A percentile compares a stretch with the other conserved stretches of the same genome.
Conservation (phyloP, 2,797 vertebrate genomes). For the Microcaecilia unicolor region DNA sequence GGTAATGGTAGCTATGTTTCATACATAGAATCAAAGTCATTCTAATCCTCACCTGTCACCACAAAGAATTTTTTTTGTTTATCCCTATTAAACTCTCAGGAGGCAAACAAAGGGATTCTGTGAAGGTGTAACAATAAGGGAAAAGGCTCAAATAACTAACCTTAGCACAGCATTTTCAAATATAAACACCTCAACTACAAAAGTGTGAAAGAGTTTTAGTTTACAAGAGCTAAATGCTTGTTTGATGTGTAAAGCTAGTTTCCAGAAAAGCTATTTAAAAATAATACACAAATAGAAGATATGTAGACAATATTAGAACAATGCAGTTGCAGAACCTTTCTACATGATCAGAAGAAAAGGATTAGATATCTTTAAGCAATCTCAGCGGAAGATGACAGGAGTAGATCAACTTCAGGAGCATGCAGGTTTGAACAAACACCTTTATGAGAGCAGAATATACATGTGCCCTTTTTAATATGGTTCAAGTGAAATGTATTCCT, state of each 20-base stretch:
- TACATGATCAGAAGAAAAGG: slow-evolving; percentile 12
- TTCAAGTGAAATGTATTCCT: slow-evolving; percentile 5
- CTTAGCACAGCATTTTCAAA: slow-evolving; percentile 7
- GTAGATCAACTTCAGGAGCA: slow-evolving; percentile 8
- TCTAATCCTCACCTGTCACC: slow-evolving; percentile 33
- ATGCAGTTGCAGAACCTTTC: slow-evolving; percentile 18
- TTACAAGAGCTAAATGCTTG: slow-evolving; percentile 22
- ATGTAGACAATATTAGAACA: slow-evolving; percentile 17
- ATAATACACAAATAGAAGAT: not conserved
- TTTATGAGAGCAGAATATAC: not conserved
- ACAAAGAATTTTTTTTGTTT: slow-evolving; percentile 39
- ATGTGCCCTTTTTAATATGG: not conserved
- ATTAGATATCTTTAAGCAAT: slow-evolving; percentile 5
- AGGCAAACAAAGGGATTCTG: slow-evolving; percentile 36
- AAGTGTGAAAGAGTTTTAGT: slow-evolving; percentile 17
- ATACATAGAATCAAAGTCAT: slow-evolving; percentile 17
- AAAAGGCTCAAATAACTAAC: slow-evolving; percentile 31
- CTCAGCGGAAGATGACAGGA: slow-evolving; percentile 5
- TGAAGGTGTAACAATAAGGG: slow-evolving; percentile 24
- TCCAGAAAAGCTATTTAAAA: slow-evolving; percentile 26
- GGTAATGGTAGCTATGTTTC: slow-evolving; percentile 19
- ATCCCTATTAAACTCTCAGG: slow-evolving; percentile 11
- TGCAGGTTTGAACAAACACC: slow-evolving; percentile 4
- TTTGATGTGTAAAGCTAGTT: slow-evolving; percentile 23
- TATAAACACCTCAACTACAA: slow-evolving; percentile 1